Evolutionary conservation across 2,888 invertebrate genomes (phyloP).

Genomic region (Hirtodrosophila histrioides): DNA sequence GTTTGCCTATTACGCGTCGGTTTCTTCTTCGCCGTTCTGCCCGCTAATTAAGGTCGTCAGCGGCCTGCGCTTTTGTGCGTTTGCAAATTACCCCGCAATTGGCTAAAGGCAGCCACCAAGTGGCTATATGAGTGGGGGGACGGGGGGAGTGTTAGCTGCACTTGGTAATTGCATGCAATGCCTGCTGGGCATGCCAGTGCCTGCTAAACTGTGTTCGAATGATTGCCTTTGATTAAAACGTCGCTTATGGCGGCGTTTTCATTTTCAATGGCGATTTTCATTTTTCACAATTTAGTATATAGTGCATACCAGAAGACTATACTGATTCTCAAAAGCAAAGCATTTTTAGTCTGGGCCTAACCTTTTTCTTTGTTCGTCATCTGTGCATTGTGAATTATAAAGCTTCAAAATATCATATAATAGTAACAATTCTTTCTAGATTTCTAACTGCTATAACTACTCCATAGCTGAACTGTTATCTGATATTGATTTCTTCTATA

Average conservation of each 20-base stretch:
- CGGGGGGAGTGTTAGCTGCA: constrained; percentile 31
- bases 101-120: constrained; percentile 39
- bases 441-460: too few relatives aligned
- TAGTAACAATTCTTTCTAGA: too few relatives aligned
- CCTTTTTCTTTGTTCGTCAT: too few relatives aligned
- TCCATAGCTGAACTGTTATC: too few relatives aligned
- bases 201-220: constrained; percentile 50
- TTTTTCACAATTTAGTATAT: background rate
- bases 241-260: constrained; percentile 31
- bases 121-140: constrained; percentile 1
- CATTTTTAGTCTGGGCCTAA: too few relatives aligned
- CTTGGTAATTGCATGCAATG: constrained; percentile 64
- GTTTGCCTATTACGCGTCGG: constrained; percentile 55
- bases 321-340: too few relatives aligned
- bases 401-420: too few relatives aligned
- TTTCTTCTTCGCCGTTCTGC: constrained; percentile 44
- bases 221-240: constrained; percentile 9
- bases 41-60: constrained; percentile 81
- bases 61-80: constrained; percentile 68
- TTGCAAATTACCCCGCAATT: constrained; percentile 78
- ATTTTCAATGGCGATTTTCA: constrained; percentile 30
- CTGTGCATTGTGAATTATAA: too few relatives aligned
- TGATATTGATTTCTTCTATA: too few relatives aligned
- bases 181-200: constrained; percentile 48
- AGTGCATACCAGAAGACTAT: too few relatives aligned